phyloP scores from a whole-genome alignment of 1,140 invertebrate species.

The Macrocentrus cingulum region DNA sequence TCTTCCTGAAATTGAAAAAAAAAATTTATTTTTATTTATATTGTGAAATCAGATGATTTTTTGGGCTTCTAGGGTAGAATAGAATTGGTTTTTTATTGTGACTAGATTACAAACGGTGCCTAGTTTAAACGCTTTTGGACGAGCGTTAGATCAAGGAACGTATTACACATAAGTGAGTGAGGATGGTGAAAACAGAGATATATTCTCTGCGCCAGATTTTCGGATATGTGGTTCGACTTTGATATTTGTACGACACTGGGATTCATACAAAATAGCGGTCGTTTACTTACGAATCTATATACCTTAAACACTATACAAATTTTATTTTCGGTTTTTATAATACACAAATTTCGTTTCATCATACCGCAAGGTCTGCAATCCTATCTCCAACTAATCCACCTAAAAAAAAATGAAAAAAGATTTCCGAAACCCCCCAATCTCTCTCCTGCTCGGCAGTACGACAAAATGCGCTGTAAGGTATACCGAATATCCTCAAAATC shows the following conservation, averaged over 20 bases:
- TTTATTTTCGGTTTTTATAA: constrained; percentile 21
- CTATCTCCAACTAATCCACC: neutral
- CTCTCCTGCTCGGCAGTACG: too few species aligned
- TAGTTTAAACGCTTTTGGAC: constrained; percentile 39
- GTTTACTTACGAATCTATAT: constrained; percentile 43
- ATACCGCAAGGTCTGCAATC: neutral
- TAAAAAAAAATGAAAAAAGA: too few species aligned
- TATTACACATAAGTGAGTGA: constrained; percentile 47
- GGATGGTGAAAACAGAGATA: constrained; percentile 22
- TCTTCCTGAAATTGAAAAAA: too few species aligned
- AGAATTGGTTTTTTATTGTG: constrained; percentile 60
- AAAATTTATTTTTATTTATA: too few species aligned
- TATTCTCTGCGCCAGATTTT: constrained; percentile 1
- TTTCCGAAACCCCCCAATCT: too few species aligned
- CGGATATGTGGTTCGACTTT: constrained; percentile 19
- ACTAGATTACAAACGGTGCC: constrained; percentile 59
- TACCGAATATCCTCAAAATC: constrained; percentile 45
- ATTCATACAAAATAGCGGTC: constrained; percentile 57
- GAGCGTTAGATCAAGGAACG: constrained; percentile 49
- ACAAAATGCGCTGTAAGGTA: neutral
- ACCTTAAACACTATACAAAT: constrained; percentile 44
- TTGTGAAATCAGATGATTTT: too few species aligned
- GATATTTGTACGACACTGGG: constrained; percentile 54
- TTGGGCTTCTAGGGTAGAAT: constrained; percentile 41
- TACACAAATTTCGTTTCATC: too few species aligned